Percentiles rank a stretch among this genome's conserved stretches.
Evolutionary conservation across 2,888 invertebrate genomes (phyloP).

Genomic region (Tinea trinotella): DNA sequence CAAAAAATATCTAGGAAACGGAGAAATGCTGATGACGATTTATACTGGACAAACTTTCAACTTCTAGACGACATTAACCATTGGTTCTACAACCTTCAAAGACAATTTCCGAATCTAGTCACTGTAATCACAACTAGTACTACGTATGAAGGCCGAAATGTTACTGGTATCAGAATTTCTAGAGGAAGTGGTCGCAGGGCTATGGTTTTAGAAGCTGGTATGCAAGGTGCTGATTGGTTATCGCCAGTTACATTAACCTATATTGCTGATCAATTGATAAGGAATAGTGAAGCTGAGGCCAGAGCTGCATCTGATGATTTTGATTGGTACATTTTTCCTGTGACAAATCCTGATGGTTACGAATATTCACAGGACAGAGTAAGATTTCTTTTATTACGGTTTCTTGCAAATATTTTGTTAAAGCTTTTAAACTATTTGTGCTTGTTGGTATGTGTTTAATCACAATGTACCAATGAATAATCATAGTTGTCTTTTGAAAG

Average conservation of each 20-base stretch:
- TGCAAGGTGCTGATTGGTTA: slow-evolving; percentile 85
- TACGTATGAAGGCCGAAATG: slow-evolving; percentile 40
- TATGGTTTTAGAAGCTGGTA: slow-evolving; percentile 62
- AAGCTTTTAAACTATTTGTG: slow-evolving; percentile 27
- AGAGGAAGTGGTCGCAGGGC: slow-evolving; percentile 36
- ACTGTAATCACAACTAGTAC: slow-evolving; percentile 22
- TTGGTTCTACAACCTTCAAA: slow-evolving; percentile 60
- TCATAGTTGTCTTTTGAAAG: no score
- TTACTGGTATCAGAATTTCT: slow-evolving; percentile 60
- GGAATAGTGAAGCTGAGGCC: slow-evolving; percentile 62
- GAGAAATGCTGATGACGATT: slow-evolving; percentile 32
- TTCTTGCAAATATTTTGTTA: slow-evolving; percentile 16
- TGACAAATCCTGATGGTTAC: slow-evolving; percentile 84
- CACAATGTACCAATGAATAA: no score
- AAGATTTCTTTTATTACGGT: slow-evolving; percentile 27
- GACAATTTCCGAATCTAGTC: slow-evolving; percentile 41
- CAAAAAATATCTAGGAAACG: slow-evolving; percentile 32
- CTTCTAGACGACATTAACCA: slow-evolving; percentile 61
- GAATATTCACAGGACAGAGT: slow-evolving; percentile 76
- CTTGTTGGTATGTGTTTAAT: slow-evolving; percentile 19
- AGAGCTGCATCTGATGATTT: slow-evolving; percentile 63
- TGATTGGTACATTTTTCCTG: slow-evolving; percentile 83
- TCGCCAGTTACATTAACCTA: slow-evolving; percentile 76
- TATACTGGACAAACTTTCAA: slow-evolving; percentile 54
- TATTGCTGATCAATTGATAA: slow-evolving; percentile 73